These are phyloP conservation scores for Potorous gilbertii DNA, from an alignment of 2,797 vertebrate genomes.

Conservation along the genomic window DNA sequence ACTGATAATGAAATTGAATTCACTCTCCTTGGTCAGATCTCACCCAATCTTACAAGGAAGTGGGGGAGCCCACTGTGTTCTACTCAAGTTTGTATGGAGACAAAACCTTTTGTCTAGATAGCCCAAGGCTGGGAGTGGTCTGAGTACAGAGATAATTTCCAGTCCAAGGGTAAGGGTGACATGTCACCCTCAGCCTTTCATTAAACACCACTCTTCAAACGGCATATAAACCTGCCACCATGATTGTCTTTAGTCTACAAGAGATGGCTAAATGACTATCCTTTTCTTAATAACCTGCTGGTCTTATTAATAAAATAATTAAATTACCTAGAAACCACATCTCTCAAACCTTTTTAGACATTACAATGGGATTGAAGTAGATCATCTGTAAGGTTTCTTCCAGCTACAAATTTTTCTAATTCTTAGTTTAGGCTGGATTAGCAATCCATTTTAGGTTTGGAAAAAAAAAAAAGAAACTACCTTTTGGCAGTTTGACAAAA, in stretches of 20 bases:
- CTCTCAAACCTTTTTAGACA: not conserved
- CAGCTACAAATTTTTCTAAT: not conserved
- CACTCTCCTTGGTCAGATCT: not conserved
- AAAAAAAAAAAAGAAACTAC: too few relatives aligned
- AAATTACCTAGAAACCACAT: not conserved
- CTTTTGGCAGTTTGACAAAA: not conserved
- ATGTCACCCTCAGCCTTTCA: not conserved
- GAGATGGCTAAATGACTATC: not conserved
- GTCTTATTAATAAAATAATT: too few relatives aligned
- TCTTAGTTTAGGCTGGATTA: not conserved
- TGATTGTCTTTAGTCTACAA: not conserved
- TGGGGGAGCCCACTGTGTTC: too few relatives aligned
- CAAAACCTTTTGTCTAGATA: not conserved
- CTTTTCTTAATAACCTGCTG: not conserved
- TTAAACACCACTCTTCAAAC: too few relatives aligned
- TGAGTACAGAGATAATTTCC: not conserved
- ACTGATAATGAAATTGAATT: not conserved
- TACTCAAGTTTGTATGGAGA: not conserved
- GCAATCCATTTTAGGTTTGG: not conserved
- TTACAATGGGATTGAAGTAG: not conserved
- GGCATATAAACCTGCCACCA: too few relatives aligned
- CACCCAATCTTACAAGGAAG: not conserved
- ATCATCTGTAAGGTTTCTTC: not conserved
- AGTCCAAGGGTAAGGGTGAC: not conserved
- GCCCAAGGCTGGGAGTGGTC: not conserved